phyloP scores from a whole-genome alignment of 2,888 invertebrate genomes.

The Liodrosophila aerea region DNA sequence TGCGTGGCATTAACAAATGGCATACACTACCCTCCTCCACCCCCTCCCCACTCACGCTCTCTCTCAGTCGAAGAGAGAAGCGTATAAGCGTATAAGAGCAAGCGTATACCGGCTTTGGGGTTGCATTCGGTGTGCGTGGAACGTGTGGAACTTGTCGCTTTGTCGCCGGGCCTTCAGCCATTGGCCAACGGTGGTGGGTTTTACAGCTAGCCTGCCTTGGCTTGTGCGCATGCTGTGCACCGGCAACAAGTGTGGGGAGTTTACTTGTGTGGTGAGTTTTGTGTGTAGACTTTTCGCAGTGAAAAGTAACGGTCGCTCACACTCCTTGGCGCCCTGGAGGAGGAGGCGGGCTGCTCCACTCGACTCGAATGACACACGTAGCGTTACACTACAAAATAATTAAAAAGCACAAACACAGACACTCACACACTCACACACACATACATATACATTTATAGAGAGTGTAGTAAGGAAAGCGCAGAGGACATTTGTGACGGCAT shows the following conservation, averaged over 20 bases:
- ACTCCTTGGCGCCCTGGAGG: too few species aligned
- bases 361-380: slow-evolving; percentile 33
- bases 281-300: slow-evolving; percentile 46
- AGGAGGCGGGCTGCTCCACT: too few species aligned
- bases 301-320: neutral
- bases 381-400: slow-evolving; percentile 60
- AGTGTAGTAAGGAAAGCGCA: too few species aligned
- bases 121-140: slow-evolving; percentile 29
- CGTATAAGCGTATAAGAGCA: slow-evolving; percentile 51
- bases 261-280: slow-evolving; percentile 11
- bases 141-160: slow-evolving; percentile 67
- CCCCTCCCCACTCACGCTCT: neutral
- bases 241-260: slow-evolving; percentile 67
- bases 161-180: slow-evolving; percentile 64
- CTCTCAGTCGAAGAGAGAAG: too few species aligned
- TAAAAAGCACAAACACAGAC: slow-evolving; percentile 43
- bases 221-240: slow-evolving; percentile 52
- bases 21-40: slow-evolving; percentile 17
- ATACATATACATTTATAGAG: slow-evolving; percentile 4
- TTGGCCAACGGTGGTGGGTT: slow-evolving; percentile 65
- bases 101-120: slow-evolving; percentile 14
- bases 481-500: slow-evolving; percentile 32
- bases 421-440: slow-evolving; percentile 14
- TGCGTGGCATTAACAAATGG: slow-evolving; percentile 76
- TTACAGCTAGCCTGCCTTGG: too few species aligned